Base-by-base conservation (phyloP, 1,140 invertebrate species). In the Adelges cooleyi region DNA sequence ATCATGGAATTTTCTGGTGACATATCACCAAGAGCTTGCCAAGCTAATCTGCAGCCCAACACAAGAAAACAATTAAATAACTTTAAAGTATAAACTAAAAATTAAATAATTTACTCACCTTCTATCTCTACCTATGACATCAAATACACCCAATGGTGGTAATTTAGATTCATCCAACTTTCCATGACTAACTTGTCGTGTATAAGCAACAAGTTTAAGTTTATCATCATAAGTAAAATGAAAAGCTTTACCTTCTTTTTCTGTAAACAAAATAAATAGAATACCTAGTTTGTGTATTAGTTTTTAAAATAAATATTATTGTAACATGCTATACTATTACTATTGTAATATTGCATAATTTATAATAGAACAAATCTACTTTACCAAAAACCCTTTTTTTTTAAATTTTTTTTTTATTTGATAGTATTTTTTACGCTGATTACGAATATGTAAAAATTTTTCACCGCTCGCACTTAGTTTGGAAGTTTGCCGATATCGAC, bases 241-340 rank as follows among this genome's bases (percentile, higher is more conserved):
- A 36, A 97, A 80, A 53, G 93, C 92, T 77, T 94, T 97, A 10
- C 94, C 93, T 79, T 93, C 89, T 80, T 97, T 96, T 75, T 97
- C 94, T 94, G 75, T n/a, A n/a, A 79, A 79, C 68, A 70, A 68
- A 71, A 70, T 67, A 49, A n/a, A n/a, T n/a, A n/a, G n/a, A n/a
- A n/a, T n/a, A n/a, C n/a, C n/a, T n/a, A n/a, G n/a, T n/a, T n/a
- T n/a, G n/a, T n/a, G n/a, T n/a, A n/a, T n/a, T n/a, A n/a, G n/a
- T n/a, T n/a, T n/a, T n/a, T n/a, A n/a, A n/a, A n/a, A n/a, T n/a
- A n/a, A n/a, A n/a, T n/a, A n/a, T n/a, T n/a, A n/a, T n/a, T n/a
- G n/a, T n/a, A n/a, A n/a, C n/a, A n/a, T n/a, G n/a, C n/a, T n/a
- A n/a, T n/a, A n/a, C n/a, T n/a, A n/a, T n/a, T n/a, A n/a, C n/a